Evolutionary conservation across 1,140 invertebrate species (phyloP), one percentile per base, ranked within the genome.

Genomic region (Bombus vancouverensis): DNA sequence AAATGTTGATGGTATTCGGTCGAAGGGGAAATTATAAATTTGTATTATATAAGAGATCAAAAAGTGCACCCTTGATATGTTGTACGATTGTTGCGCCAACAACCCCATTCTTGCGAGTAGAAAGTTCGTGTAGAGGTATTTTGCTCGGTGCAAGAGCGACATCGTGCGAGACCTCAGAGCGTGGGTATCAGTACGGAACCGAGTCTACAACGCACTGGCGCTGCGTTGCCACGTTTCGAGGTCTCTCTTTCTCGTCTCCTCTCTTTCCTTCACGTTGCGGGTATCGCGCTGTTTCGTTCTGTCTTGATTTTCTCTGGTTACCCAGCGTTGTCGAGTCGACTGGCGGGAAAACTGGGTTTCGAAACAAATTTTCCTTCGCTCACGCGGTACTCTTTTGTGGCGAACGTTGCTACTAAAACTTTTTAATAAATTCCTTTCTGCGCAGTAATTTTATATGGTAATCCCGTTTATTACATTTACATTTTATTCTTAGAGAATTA

Each of bases 131-230:
- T 84, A 88, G 90, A 92, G 92, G 92, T 93, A 93, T 94, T 94
- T 90, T 83, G 83, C 82, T 88, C 87, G 59, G 86, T 76, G 71
- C 89, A 89, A 88, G 78, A 84, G 86, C 88, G 84, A 89, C 88
- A 90, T 89, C 88, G 86, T 77, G 83, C 91, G 90, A 92, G 91
- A 92, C 89, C 91, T 93, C 93, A 93, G 93, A 94, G 93, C 95
- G 95, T 95, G 95, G 94, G 94, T 95, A 95, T 95, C 94, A 95
- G 95, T 94, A 95, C 95, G 95, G 94, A 95, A 95, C 95, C 94
- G 93, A 94, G 90, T 93, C 92, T 94, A 94, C 92, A 92, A 93
- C 92, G 93, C 93, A 93, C 93, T 93, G 92, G 88, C 90, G 92
- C 93, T 89, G 85, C 66, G 94, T 95, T 95, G 94, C 94, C 95